Conservation (phyloP, 2,888 invertebrate genomes). For the Heterodera filipjevi region DNA sequence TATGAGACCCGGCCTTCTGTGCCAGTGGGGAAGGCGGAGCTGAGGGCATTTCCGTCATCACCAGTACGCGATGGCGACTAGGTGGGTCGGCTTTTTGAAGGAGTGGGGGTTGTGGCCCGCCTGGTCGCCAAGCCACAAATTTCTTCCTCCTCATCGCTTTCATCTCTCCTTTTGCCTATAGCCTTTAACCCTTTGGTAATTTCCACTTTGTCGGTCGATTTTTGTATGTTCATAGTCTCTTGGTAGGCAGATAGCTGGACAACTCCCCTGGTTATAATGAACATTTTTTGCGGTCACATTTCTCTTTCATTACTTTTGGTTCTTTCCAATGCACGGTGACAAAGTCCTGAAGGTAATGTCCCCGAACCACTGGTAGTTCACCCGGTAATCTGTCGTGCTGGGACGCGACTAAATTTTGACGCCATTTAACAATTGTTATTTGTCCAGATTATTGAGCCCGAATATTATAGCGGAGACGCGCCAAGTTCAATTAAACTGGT, state of each 20-base stretch:
- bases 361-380: background rate
- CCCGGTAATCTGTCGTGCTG: constrained; percentile 32
- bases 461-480: constrained; percentile 8
- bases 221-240: background rate
- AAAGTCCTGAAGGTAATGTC: background rate
- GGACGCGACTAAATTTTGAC: constrained; percentile 29
- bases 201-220: background rate
- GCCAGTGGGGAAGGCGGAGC: background rate
- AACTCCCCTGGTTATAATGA: constrained; percentile 16
- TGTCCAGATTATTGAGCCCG: background rate
- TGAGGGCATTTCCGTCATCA: background rate
- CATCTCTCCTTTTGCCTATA: background rate
- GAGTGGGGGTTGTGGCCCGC: background rate
- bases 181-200: background rate
- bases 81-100: background rate
- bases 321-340: background rate
- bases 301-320: constrained; percentile 1
- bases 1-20: background rate
- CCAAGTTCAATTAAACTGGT: constrained; percentile 18
- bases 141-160: background rate
- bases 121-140: background rate
- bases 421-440: background rate
- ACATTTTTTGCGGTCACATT: constrained; percentile 9
- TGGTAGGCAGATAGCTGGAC: background rate
- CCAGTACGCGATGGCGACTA: background rate